phyloP scores from a whole-genome alignment of 2,797 vertebrate species.

The Champsocephalus gunnari region DNA sequence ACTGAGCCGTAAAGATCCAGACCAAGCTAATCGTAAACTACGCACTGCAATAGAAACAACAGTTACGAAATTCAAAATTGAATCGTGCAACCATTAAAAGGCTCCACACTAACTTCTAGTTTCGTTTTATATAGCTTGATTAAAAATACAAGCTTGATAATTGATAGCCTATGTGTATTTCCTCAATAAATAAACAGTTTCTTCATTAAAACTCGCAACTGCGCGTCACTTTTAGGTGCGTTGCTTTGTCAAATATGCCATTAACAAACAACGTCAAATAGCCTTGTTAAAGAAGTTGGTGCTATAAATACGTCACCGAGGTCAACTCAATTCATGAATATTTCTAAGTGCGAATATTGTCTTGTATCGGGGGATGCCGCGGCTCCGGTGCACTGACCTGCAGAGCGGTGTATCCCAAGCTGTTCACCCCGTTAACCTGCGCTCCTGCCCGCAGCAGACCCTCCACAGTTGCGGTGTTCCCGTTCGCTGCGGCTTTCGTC shows the following conservation, averaged over 20 bases:
- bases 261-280: neutral
- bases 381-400: constrained; percentile 77
- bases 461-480: constrained; percentile 59
- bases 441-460: constrained; percentile 70
- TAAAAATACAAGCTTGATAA: neutral
- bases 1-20: neutral
- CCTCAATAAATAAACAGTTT: neutral
- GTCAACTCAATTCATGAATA: neutral
- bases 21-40: neutral
- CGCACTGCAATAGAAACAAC: neutral
- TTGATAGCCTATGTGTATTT: neutral
- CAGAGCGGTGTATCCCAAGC: constrained; percentile 77
- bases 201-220: neutral
- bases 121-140: neutral
- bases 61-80: neutral
- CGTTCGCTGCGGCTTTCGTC: constrained; percentile 78
- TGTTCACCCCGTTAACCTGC: constrained; percentile 75
- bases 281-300: neutral
- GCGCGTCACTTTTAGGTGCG: constrained; percentile 4
- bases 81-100: neutral
- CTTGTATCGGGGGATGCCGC: neutral
- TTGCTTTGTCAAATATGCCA: neutral
- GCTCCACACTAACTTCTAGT: neutral
- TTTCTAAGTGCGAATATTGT: neutral
- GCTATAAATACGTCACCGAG: rapidly evolving